Conservation (phyloP, 2,113 vertebrate species). For the Antigone vipio region DNA sequence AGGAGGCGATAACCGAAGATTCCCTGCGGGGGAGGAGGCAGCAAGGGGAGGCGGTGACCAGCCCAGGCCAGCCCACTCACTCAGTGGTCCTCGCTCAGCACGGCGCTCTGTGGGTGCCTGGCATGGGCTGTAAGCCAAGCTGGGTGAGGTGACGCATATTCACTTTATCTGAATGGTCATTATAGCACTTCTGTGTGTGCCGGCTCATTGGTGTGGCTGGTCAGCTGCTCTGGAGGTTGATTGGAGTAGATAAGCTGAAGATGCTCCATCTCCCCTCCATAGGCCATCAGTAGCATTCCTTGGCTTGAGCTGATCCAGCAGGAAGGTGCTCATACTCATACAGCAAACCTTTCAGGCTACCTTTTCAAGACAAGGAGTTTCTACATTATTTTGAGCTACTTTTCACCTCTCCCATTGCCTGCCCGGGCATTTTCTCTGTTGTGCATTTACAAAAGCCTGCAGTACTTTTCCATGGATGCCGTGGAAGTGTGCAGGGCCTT, state of each 20-base stretch:
- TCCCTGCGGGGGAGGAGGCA: background rate
- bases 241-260: background rate
- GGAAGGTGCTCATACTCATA: accelerated
- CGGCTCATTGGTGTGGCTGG: background rate
- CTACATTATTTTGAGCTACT: background rate
- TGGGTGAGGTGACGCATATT: accelerated
- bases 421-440: background rate
- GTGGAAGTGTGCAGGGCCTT: background rate
- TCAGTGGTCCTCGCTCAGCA: background rate
- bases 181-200: background rate
- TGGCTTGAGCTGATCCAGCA: background rate
- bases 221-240: background rate
- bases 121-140: accelerated
- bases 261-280: background rate
- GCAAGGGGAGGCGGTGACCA: accelerated
- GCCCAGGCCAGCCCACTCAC: accelerated
- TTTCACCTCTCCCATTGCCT: background rate
- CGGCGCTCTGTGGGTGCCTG: accelerated
- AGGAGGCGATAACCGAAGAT: background rate
- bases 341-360: background rate
- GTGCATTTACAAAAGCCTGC: background rate
- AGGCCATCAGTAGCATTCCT: background rate
- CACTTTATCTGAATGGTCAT: accelerated
- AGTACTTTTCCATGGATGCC: background rate
- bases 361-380: background rate